Evolutionary conservation across 2,888 invertebrate genomes (phyloP).

Genomic region (Athalia cordata): DNA sequence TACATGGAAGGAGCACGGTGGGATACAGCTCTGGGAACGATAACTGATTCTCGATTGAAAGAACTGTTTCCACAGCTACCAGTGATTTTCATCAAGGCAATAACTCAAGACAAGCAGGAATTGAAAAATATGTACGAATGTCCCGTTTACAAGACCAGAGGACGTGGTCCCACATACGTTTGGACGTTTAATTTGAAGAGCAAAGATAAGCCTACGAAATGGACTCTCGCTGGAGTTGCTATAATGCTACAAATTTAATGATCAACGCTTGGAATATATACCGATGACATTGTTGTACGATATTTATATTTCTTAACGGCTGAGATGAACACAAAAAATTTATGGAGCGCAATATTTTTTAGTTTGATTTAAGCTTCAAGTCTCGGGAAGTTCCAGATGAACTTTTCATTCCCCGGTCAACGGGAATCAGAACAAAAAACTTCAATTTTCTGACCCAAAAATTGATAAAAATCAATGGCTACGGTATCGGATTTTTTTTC

Average conservation of each 20-base stretch:
- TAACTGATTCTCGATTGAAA: slow-evolving; percentile 90
- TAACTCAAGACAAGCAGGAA: slow-evolving; percentile 93
- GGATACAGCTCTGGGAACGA: slow-evolving; percentile 86
- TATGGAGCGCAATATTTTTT: too few relatives aligned
- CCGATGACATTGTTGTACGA: background rate
- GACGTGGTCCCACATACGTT: slow-evolving; percentile 93
- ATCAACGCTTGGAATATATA: background rate
- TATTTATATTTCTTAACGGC: slow-evolving; percentile 11
- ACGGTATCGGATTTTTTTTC: too few relatives aligned
- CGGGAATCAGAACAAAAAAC: too few relatives aligned
- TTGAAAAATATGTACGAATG: slow-evolving; percentile 91
- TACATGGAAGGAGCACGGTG: slow-evolving; percentile 97
- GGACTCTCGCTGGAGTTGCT: slow-evolving; percentile 95
- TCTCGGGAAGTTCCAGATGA: too few relatives aligned
- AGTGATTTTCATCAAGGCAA: slow-evolving; percentile 90
- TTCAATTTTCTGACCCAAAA: too few relatives aligned
- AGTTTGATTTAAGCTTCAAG: too few relatives aligned
- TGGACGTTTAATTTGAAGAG: slow-evolving; percentile 97
- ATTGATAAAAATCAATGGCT: too few relatives aligned
- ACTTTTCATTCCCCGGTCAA: too few relatives aligned
- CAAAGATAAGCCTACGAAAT: slow-evolving; percentile 90
- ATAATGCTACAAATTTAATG: slow-evolving; percentile 88
- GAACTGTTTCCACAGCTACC: slow-evolving; percentile 94
- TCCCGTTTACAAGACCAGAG: slow-evolving; percentile 93
- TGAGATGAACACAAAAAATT: too few relatives aligned